These are phyloP conservation scores for Ferdinandea cuprea DNA, from an alignment of 2,888 invertebrate genomes.

Conservation along the genomic window DNA sequence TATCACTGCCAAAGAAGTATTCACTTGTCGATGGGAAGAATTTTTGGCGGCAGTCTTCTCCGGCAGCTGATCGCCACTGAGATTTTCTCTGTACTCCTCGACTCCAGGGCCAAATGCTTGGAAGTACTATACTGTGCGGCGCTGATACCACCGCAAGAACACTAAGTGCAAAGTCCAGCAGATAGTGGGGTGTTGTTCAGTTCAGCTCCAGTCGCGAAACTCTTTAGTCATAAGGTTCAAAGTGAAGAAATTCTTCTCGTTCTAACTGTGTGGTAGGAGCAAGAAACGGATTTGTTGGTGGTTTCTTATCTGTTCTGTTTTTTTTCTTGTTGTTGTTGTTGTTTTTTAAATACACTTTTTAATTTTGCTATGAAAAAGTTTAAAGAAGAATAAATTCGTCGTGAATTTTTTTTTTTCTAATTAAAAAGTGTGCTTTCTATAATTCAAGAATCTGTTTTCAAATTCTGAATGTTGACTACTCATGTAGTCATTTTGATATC, in stretches of 20 bases:
- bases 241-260: constrained; percentile 41
- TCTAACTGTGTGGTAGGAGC: constrained; percentile 29
- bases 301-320: constrained; percentile 16
- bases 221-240: constrained; percentile 62
- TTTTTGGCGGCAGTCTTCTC: constrained; percentile 72
- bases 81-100: constrained; percentile 45
- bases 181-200: constrained; percentile 48
- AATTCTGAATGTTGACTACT: neutral
- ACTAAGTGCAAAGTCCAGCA: constrained; percentile 43
- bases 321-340: no score
- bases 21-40: constrained; percentile 49
- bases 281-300: constrained; percentile 37
- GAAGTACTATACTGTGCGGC: constrained; percentile 51
- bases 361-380: constrained; percentile 10
- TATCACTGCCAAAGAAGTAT: constrained; percentile 8
- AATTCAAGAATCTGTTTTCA: neutral
- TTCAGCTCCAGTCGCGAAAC: constrained; percentile 71
- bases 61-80: constrained; percentile 69
- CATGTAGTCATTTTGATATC: neutral
- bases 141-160: constrained; percentile 26
- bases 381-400: constrained; percentile 7
- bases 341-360: neutral
- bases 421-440: constrained; percentile 2
- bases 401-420: neutral
- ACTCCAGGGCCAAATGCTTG: constrained; percentile 2